phyloP scores from a whole-genome alignment of 1,140 invertebrate species.

The Ceratina calcarata region DNA sequence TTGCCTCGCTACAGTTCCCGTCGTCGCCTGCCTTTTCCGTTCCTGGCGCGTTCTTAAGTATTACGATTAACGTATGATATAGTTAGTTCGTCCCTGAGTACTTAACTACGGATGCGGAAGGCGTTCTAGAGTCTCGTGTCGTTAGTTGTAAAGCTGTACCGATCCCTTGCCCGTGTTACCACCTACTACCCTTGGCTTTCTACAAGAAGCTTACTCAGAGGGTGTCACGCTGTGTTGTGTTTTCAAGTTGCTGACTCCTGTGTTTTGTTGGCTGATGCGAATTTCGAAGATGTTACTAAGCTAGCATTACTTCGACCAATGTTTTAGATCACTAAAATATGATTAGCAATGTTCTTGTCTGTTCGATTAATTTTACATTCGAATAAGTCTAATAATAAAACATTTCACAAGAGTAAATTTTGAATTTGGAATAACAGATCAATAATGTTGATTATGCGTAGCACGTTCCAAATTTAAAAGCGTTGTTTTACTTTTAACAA shows the following conservation, averaged over 20 bases:
- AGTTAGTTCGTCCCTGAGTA: slow-evolving; percentile 7
- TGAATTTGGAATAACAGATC: background rate
- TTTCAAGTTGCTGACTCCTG: background rate
- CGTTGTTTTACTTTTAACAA: background rate
- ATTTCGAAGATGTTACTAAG: too few relatives aligned
- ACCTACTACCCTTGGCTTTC: slow-evolving; percentile 3
- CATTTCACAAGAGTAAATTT: background rate
- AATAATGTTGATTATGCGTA: background rate
- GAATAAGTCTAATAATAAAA: too few relatives aligned
- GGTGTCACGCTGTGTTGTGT: slow-evolving; percentile 28
- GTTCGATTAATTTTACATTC: background rate
- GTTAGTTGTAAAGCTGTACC: slow-evolving; percentile 26
- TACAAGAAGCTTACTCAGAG: slow-evolving; percentile 12
- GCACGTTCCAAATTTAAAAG: background rate
- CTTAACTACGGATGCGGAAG: slow-evolving; percentile 14
- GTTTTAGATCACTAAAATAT: too few relatives aligned
- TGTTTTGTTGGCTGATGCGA: background rate
- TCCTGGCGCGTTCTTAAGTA: slow-evolving; percentile 26
- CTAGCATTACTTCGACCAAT: too few relatives aligned
- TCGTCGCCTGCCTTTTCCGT: slow-evolving; percentile 59
- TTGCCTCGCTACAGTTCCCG: slow-evolving; percentile 44
- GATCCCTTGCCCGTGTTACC: slow-evolving; percentile 2
- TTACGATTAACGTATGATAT: slow-evolving; percentile 9
- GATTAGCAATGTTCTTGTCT: too few relatives aligned
- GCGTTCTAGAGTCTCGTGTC: slow-evolving; percentile 5